These are phyloP conservation scores for Poecile montanus DNA, from an alignment of 2,797 vertebrate genomes.

Conservation along the genomic window DNA sequence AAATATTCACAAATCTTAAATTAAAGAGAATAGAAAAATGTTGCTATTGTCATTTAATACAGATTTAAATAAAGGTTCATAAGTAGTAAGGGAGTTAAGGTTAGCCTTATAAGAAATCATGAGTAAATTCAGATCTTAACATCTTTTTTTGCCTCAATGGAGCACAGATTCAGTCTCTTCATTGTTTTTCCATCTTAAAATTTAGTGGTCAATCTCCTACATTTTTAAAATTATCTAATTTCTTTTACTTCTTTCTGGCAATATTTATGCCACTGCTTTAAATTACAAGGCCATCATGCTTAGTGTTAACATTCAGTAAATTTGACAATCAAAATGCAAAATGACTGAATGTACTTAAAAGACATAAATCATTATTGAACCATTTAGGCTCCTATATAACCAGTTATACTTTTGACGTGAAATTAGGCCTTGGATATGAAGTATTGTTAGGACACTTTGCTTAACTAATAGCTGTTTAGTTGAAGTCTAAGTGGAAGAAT, in stretches of 20 bases:
- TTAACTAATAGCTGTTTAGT: conserved; percentile 15
- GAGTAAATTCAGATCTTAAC: not conserved
- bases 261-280: not conserved
- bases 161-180: not conserved
- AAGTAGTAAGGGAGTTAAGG: not conserved
- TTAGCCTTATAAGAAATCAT: not conserved
- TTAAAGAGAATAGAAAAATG: not conserved
- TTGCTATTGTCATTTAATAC: not conserved
- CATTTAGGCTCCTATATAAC: not conserved
- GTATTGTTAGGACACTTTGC: not conserved
- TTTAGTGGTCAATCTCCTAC: not conserved
- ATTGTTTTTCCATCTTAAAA: not conserved
- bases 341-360: not conserved
- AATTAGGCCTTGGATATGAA: not conserved
- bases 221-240: not conserved
- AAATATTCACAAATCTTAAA: not conserved
- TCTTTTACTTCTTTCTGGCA: not conserved
- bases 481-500: not conserved
- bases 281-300: not conserved
- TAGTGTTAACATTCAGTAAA: not conserved
- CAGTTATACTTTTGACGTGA: not conserved
- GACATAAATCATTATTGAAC: not conserved
- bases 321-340: not conserved
- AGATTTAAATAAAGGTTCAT: not conserved
- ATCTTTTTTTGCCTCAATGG: not conserved